These are phyloP conservation scores for Accipiter minullus DNA, from an alignment of 2,797 vertebrate species.

Conservation along the genomic window DNA sequence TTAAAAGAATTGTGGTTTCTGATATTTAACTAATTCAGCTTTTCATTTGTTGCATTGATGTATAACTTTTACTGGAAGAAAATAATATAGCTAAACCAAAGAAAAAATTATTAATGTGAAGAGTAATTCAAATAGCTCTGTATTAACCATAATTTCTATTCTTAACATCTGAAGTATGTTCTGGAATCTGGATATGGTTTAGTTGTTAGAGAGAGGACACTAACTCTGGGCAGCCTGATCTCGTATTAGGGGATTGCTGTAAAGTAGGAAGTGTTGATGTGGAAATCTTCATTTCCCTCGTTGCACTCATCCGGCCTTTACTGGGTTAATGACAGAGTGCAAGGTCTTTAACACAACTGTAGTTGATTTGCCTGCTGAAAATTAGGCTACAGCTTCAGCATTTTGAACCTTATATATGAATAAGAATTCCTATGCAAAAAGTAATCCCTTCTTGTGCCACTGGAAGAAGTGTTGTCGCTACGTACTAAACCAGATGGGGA, in stretches of 20 bases:
- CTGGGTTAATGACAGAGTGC: background rate
- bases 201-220: background rate
- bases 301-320: background rate
- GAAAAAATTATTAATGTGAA: background rate
- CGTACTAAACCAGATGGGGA: background rate
- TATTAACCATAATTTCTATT: background rate
- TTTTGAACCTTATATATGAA: background rate
- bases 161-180: background rate
- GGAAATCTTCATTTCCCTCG: background rate
- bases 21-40: background rate
- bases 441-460: background rate
- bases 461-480: background rate
- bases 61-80: background rate
- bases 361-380: background rate
- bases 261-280: background rate
- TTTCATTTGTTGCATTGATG: background rate
- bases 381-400: background rate
- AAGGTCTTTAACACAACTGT: background rate
- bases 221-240: background rate
- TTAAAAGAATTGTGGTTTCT: background rate
- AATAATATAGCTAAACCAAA: background rate
- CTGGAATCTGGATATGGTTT: constrained; percentile 2
- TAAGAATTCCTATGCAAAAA: background rate
- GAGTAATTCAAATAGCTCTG: background rate
- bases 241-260: background rate